Base-by-base conservation (phyloP, 2,113 vertebrate species). In the Bubalus kerabau region DNA sequence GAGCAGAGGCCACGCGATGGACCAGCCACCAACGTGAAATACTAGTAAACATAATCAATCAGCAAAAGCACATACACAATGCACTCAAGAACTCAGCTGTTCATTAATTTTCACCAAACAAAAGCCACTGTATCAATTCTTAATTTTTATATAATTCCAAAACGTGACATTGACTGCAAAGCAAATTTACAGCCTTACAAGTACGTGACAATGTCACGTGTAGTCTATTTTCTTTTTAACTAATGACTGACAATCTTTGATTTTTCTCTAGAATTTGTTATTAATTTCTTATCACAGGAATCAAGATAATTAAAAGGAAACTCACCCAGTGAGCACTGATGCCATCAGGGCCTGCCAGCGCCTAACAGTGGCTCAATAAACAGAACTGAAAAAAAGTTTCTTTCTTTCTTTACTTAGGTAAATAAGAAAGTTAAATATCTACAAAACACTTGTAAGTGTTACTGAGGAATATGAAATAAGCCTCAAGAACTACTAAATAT, bases 121-220 rank as follows among this genome's bases (percentile, higher is more conserved):
- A 12, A 94, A 59, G 21, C 28, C 82, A 86, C 26, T 82, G 94
- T 95, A 67, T 1, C 6, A 96, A 98, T 52, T 93, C 80, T 36
- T 71, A 76, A 54, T 52, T 67, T 95, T 36, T 90, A 50, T 6
- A 46, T 86, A 81, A 93, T 96, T 96, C 94, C 46, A 90, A 98
- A 98, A 80, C 78, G 83, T 90, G 96, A 94, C 43, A 91, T 16
- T 94, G 54, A 24, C 5, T 2, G 36, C 64, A 94, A 56, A 54
- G 11, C 28, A 36, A 36, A 40, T 2, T 10, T n/a, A 57, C 62
- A 16, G 43, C 74, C 85, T 96, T 52, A 54, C 82, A 59, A n/a
- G 26, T 24, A 28, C 43, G 7, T 82, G 56, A 57, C 81, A 97
- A 97, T 54, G 10, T 40, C 13, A n/a, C 30, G 19, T 1, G 16